Evolutionary conservation across 2,888 invertebrate genomes (phyloP).

Genomic region (Amiota communis): DNA sequence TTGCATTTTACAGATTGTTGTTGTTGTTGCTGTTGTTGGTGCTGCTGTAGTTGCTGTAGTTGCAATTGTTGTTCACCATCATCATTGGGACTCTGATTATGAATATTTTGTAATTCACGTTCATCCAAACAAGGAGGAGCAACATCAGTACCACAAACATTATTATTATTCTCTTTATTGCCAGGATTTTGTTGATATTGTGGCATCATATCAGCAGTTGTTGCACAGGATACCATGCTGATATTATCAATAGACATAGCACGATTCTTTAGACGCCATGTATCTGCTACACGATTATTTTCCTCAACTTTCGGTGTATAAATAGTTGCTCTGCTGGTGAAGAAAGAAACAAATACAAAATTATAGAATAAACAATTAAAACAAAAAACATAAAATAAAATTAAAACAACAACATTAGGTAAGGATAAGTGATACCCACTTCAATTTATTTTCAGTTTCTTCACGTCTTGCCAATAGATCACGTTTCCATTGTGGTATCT

Average conservation of each 20-base stretch:
- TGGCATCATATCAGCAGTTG: constrained; percentile 60
- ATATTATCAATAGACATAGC: constrained; percentile 80
- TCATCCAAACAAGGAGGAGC: neutral
- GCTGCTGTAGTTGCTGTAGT: neutral
- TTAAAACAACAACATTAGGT: no score
- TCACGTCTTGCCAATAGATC: constrained; percentile 89
- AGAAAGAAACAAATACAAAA: neutral
- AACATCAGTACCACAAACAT: constrained; percentile 34
- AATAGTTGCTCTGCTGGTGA: constrained; percentile 75
- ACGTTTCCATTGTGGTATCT: constrained; percentile 95
- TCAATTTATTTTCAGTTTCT: constrained; percentile 83
- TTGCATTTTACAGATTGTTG: constrained; percentile 37
- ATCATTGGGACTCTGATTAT: constrained; percentile 30
- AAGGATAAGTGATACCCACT: constrained; percentile 74
- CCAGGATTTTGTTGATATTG: constrained; percentile 71
- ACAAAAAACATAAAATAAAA: constrained; percentile 15
- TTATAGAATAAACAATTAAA: neutral
- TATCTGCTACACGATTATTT: constrained; percentile 74
- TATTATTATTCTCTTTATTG: constrained; percentile 57
- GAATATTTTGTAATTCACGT: constrained; percentile 37
- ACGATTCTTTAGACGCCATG: constrained; percentile 74
- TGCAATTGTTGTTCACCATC: constrained; percentile 34
- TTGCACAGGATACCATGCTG: constrained; percentile 71
- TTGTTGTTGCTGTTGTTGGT: constrained; percentile 28
- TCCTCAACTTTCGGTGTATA: constrained; percentile 83